Base-by-base conservation (phyloP, 2,888 invertebrate genomes). In the Chirona hameri region DNA sequence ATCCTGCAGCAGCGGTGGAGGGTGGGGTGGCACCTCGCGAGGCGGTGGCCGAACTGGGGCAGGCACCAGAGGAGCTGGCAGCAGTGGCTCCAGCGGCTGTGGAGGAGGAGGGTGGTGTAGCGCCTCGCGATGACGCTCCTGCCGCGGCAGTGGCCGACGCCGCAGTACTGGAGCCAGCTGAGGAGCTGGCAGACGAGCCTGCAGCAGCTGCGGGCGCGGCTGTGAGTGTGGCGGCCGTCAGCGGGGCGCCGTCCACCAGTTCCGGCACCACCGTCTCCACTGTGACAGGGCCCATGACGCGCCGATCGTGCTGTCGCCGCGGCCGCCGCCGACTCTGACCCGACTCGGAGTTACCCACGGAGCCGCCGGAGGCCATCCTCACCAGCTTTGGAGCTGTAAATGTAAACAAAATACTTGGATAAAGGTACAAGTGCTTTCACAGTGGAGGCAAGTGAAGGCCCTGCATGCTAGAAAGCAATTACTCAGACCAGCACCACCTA, bases 201-300 rank as follows among this genome's bases (percentile, higher is more conserved):
- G 65, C 65, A 9, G 27, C 12, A 18, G 57, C 65, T 7, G 65
- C 4, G 27, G 3, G 65, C n/a, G 65, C 5, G 65, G 27, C 27
- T 7, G 27, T 87, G 92, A 31, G 5, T 24, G 48, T 29, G 15
- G 52, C 79, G 29, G 76, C 24, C 1, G 82, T 48, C 31, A 69
- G 60, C 24, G 81, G 81, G 57, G 72, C 83, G 82, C 84, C 82
- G 31, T 72, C n/a, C 57, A 84, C 84, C 79, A 81, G 86, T 93
- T 52, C 27, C 27, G 48, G 79, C 27, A 52, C 18, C 27, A 52
- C 94, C 5, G 94, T 95, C 88, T 95, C 94, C 18, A 95, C 93
- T 27, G 91, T 93, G 82, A 95, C 93, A 84, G 93, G 92, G 84
- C 91, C 91, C 0, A 92, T 89, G 86, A 91, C 91, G 18, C 95